Evolutionary conservation across 2,888 invertebrate genomes (phyloP).

Genomic region (Myathropa florea): DNA sequence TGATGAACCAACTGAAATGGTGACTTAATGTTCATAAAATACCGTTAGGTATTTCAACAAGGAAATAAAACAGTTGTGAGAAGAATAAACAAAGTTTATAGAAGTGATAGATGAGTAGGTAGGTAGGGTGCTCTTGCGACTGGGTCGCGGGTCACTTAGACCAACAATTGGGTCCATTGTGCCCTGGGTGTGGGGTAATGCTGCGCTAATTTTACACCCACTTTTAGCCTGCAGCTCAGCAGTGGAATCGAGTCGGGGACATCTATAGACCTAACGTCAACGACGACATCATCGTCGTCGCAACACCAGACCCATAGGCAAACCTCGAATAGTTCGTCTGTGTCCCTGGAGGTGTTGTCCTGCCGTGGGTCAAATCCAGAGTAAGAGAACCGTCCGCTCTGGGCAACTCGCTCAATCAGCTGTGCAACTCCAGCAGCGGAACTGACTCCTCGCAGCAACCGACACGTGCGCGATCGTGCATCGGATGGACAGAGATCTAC

Average conservation of each 20-base stretch:
- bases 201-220: no score
- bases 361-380: constrained; percentile 80
- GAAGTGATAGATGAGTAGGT: no score
- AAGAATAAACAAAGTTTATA: no score
- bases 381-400: constrained; percentile 75
- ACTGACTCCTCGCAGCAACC: constrained; percentile 76
- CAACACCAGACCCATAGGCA: constrained; percentile 76
- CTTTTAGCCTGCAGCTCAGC: constrained; percentile 80
- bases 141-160: no score
- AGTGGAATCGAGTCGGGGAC: constrained; percentile 80
- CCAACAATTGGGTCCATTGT: no score
- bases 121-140: no score
- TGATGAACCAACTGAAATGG: no score
- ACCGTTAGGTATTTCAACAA: no score
- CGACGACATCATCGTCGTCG: constrained; percentile 77
- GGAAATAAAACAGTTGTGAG: no score
- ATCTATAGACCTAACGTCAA: constrained; percentile 79
- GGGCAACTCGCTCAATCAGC: constrained; percentile 74
- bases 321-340: constrained; percentile 79
- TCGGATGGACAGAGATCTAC: constrained; percentile 93
- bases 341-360: constrained; percentile 79
- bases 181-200: no score
- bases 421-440: constrained; percentile 66
- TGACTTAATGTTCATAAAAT: no score
- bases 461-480: constrained; percentile 92